phyloP scores from a whole-genome alignment of 2,797 vertebrate species.

The Tragelaphus eurycerus region DNA sequence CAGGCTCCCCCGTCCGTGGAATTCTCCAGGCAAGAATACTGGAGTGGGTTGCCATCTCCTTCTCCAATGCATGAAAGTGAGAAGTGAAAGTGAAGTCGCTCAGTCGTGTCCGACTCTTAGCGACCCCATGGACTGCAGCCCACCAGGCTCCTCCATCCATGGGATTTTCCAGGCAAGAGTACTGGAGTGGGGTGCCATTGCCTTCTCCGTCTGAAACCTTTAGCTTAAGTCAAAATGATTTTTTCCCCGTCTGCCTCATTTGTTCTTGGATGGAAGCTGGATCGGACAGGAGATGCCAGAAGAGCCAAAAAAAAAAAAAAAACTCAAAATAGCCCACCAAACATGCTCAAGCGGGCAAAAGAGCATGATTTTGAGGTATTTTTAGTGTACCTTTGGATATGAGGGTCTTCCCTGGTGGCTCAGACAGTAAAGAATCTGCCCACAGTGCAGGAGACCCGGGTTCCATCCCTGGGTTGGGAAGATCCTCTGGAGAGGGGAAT shows the following conservation, averaged over 20 bases:
- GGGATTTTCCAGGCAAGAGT: too few species aligned
- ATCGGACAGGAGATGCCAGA: neutral
- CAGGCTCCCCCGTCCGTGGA: too few species aligned
- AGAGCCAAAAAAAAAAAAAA: rapidly evolving
- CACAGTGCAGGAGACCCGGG: neutral
- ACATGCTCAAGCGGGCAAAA: too few species aligned
- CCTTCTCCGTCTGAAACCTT: too few species aligned
- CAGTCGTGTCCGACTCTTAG: too few species aligned
- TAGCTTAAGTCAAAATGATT: neutral
- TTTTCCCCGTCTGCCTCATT: neutral
- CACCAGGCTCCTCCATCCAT: too few species aligned
- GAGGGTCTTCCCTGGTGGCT: neutral
- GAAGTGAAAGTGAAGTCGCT: too few species aligned
- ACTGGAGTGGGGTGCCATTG: too few species aligned
- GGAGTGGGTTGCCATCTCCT: too few species aligned
- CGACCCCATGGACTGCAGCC: too few species aligned
- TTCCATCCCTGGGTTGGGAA: neutral
- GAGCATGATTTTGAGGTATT: neutral
- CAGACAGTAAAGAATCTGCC: neutral
- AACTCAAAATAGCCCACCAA: neutral
- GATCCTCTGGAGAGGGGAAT: neutral
- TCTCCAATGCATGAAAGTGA: too few species aligned
- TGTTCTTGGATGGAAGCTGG: neutral
- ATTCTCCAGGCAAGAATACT: too few species aligned
- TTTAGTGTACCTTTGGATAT: neutral